Conservation (phyloP, 2,113 vertebrate species). For the Micronycteris hirsuta region DNA sequence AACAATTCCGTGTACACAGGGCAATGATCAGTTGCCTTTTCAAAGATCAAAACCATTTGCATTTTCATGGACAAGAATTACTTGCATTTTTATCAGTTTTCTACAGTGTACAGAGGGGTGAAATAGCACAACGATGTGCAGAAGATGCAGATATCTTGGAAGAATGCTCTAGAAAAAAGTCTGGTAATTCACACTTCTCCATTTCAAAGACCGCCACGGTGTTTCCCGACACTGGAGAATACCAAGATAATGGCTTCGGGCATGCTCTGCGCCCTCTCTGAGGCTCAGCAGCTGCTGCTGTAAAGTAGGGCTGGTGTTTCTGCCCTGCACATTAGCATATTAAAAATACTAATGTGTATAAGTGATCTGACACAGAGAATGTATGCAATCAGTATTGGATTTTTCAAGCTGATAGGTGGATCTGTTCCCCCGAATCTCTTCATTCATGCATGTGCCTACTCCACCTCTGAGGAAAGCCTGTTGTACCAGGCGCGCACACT, state of each 20-base stretch:
- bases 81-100: neutral
- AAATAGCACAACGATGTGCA: neutral
- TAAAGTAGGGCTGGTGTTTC: neutral
- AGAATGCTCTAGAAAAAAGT: neutral
- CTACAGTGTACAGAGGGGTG: neutral
- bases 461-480: neutral
- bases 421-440: neutral
- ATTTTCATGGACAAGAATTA: neutral
- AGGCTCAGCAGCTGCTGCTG: neutral
- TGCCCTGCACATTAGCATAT: neutral
- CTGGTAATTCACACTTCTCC: neutral
- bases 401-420: neutral
- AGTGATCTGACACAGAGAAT: neutral
- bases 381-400: neutral
- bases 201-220: neutral
- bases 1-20: neutral
- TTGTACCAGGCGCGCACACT: rapidly evolving
- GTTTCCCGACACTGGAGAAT: neutral
- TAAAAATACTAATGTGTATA: neutral
- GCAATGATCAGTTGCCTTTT: neutral
- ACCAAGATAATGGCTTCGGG: no score
- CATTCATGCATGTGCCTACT: neutral
- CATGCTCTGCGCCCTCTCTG: no score
- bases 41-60: neutral
- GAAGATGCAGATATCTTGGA: neutral